phyloP scores from a whole-genome alignment of 2,113 vertebrate genomes.

The Austrofundulus limnaeus region DNA sequence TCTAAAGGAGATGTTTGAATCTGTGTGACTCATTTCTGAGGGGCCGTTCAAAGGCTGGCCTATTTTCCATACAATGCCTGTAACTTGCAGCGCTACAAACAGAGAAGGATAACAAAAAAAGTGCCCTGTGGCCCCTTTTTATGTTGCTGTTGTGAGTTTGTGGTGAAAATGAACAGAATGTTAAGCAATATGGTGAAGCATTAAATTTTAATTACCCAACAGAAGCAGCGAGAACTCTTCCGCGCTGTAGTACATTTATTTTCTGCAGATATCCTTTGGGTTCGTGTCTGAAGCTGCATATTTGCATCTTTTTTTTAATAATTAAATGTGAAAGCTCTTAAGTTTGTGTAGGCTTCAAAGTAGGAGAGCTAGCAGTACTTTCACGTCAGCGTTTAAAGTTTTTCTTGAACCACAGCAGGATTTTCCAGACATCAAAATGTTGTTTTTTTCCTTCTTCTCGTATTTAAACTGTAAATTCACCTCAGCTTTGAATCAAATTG shows the following conservation, averaged over 20 bases:
- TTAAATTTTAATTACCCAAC: slow-evolving; percentile 56
- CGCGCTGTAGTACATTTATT: neutral
- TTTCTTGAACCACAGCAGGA: neutral
- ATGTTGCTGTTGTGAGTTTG: slow-evolving; percentile 43
- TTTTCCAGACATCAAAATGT: neutral
- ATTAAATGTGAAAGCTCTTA: slow-evolving; percentile 24
- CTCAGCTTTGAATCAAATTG: neutral
- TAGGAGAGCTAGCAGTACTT: neutral
- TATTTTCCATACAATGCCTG: slow-evolving; percentile 49
- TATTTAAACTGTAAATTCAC: neutral
- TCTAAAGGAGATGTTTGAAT: slow-evolving; percentile 27
- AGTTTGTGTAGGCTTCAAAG: neutral
- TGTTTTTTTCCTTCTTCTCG: neutral
- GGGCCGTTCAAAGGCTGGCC: slow-evolving; percentile 47
- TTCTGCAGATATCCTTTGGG: slow-evolving; percentile 21
- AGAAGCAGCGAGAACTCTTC: slow-evolving; percentile 28
- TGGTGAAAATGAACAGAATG: slow-evolving; percentile 52
- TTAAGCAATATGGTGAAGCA: slow-evolving; percentile 43
- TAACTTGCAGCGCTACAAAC: slow-evolving; percentile 32
- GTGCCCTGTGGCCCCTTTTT: slow-evolving; percentile 50
- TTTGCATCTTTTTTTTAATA: slow-evolving; percentile 8
- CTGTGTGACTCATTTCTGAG: slow-evolving; percentile 47
- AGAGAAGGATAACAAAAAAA: slow-evolving; percentile 43
- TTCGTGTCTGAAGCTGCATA: slow-evolving; percentile 6
- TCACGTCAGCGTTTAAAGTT: neutral